Conservation (phyloP, 2,113 vertebrate species). For the Trematocara nigrifrons region DNA sequence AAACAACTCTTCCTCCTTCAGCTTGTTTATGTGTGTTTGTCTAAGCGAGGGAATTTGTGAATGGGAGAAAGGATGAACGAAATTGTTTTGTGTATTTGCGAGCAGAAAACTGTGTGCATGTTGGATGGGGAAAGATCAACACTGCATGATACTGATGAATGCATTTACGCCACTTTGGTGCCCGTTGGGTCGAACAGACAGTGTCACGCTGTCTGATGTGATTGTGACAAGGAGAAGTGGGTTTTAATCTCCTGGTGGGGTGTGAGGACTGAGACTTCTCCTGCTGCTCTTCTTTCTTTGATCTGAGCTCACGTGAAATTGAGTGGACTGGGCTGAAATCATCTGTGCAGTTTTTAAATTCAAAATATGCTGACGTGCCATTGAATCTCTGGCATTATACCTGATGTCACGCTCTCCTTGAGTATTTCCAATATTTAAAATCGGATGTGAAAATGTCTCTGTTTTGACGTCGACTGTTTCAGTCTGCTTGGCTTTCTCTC, state of each 20-base stretch:
- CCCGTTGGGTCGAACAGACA: conserved; percentile 9
- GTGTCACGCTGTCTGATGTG: neutral
- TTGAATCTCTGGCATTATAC: neutral
- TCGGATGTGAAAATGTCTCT: conserved; percentile 1
- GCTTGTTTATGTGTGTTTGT: conserved; percentile 14
- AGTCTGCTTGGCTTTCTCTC: conserved; percentile 54
- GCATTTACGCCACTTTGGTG: neutral
- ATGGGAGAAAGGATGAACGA: neutral
- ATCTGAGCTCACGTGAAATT: neutral
- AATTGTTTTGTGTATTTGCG: neutral
- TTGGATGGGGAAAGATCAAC: conserved; percentile 39
- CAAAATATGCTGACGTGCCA: neutral
- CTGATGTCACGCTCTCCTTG: neutral
- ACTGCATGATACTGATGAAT: conserved; percentile 44
- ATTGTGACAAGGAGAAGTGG: neutral
- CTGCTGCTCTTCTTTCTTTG: neutral
- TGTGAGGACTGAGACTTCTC: neutral
- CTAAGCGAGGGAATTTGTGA: neutral
- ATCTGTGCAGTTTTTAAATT: neutral
- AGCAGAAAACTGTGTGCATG: conserved; percentile 20
- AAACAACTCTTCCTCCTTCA: conserved; percentile 16
- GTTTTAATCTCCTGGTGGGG: neutral
- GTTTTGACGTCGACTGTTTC: neutral
- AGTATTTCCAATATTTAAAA: conserved; percentile 16
- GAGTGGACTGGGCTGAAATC: neutral